Percentiles rank a stretch among this genome's conserved stretches.
phyloP scores from a whole-genome alignment of 1,140 invertebrate species.

The Drosophila tropicalis region DNA sequence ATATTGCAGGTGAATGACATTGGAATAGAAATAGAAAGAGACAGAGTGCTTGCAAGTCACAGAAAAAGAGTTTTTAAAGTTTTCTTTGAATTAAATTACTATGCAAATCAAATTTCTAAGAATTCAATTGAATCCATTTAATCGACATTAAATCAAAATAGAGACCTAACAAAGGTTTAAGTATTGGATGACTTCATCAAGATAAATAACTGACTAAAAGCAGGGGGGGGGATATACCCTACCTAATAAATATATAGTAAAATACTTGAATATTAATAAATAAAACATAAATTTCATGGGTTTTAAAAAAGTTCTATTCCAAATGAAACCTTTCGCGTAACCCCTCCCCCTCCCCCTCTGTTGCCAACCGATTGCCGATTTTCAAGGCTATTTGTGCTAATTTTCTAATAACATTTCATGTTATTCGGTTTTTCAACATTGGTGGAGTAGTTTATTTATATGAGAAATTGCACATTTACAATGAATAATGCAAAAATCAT shows the following conservation, averaged over 20 bases:
- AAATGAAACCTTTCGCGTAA: not conserved
- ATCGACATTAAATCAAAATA: not conserved
- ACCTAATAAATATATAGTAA: not conserved
- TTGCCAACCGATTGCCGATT: not conserved
- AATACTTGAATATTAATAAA: too few species aligned
- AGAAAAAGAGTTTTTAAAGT: too few species aligned
- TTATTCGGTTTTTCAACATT: conserved; percentile 3
- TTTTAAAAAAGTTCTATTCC: not conserved
- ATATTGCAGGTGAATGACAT: too few species aligned
- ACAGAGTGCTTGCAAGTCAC: too few species aligned
- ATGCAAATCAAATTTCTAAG: too few species aligned
- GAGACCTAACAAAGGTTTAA: not conserved
- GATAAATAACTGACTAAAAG: conserved; percentile 1
- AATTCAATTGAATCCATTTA: too few species aligned
- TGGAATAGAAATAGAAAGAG: too few species aligned
- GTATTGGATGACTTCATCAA: not conserved
- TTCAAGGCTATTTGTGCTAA: conserved; percentile 5
- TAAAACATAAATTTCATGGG: not conserved
- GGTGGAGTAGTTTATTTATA: conserved; percentile 11
- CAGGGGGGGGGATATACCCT: not conserved
- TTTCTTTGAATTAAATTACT: too few species aligned
- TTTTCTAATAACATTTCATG: conserved; percentile 2
- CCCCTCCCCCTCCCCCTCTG: not conserved
- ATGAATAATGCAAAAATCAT: conserved; percentile 12
- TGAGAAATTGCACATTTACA: conserved; percentile 11